A percentile compares a stretch with the other conserved stretches of the same genome.
Evolutionary conservation across 2,888 invertebrate genomes (phyloP).

Genomic region (Diaprepes abbreviatus): DNA sequence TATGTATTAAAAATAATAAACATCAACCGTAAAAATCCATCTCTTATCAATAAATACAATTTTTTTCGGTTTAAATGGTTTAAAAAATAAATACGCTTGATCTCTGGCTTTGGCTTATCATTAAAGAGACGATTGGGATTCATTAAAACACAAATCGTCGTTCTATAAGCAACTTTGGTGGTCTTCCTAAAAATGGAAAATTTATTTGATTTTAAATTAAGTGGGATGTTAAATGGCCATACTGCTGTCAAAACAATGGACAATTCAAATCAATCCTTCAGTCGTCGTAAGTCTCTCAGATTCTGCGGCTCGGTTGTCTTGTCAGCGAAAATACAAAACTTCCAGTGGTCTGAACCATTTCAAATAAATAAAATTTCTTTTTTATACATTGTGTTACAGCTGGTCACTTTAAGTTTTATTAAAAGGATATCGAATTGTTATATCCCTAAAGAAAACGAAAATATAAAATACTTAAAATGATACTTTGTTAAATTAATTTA

Average conservation of each 20-base stretch:
- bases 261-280: conserved; percentile 1
- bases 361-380: too few species aligned
- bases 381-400: too few species aligned
- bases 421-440: too few species aligned
- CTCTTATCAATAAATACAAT: neutral
- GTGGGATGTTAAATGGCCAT: neutral
- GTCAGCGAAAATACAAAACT: too few species aligned
- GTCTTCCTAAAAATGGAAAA: conserved; percentile 13
- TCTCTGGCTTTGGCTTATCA: conserved; percentile 2
- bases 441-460: too few species aligned
- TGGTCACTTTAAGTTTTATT: too few species aligned
- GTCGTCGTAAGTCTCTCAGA: neutral
- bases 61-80: conserved; percentile 12
- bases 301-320: neutral
- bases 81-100: neutral
- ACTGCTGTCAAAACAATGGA: neutral
- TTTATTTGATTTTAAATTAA: conserved; percentile 5
- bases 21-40: neutral
- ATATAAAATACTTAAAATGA: too few species aligned
- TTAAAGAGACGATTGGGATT: neutral
- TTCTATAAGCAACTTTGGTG: conserved; percentile 5
- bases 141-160: conserved; percentile 1
- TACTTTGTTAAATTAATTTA: too few species aligned
- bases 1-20: neutral
- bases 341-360: too few species aligned